Evolutionary conservation across 1,140 invertebrate species (phyloP).

Genomic region (Wiebesia pumilae): DNA sequence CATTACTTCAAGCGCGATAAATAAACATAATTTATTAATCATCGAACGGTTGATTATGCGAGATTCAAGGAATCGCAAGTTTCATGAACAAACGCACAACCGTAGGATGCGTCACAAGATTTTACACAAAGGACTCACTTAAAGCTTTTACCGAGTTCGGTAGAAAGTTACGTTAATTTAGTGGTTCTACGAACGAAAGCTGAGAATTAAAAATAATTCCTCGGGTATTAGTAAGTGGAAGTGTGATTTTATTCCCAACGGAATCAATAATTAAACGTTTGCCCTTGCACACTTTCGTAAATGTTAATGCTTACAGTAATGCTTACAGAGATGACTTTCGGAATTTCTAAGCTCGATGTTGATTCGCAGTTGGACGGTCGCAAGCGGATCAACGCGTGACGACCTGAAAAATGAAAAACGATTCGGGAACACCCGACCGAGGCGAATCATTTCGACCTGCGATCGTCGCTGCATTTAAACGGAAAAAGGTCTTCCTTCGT

Average conservation of each 20-base stretch:
- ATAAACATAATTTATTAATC: neutral
- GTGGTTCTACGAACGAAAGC: neutral
- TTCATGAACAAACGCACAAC: neutral
- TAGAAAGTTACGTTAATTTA: conserved; percentile 8
- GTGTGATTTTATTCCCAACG: neutral
- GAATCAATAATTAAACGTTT: neutral
- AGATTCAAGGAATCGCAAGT: no score
- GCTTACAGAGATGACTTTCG: neutral
- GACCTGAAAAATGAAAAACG: neutral
- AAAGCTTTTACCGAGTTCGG: neutral
- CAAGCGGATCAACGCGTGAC: neutral
- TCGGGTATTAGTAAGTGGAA: neutral
- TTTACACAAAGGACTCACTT: neutral
- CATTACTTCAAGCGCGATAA: no score
- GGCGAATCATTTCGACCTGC: neutral
- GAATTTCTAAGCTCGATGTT: neutral
- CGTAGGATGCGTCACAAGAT: neutral
- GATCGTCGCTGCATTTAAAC: neutral
- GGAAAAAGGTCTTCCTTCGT: conserved; percentile 11
- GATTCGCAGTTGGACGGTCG: neutral
- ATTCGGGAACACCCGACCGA: neutral
- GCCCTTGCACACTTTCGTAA: neutral
- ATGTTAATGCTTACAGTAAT: neutral
- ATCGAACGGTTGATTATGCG: no score
- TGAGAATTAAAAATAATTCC: neutral